Conservation (phyloP, 2,888 invertebrate species). For the Luffia ferchaultella region DNA sequence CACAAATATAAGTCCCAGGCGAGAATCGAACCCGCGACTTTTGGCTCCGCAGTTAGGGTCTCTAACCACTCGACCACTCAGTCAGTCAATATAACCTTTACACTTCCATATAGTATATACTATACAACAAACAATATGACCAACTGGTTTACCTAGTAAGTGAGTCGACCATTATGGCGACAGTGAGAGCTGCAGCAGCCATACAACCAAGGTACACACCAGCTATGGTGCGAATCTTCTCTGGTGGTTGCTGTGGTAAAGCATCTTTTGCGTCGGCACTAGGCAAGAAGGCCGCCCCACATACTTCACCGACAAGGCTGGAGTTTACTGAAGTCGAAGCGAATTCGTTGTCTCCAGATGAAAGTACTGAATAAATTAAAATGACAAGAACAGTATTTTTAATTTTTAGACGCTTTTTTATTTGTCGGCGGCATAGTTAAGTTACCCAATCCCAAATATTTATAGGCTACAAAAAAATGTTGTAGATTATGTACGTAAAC, state of each 20-base stretch:
- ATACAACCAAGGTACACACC: slow-evolving; percentile 70
- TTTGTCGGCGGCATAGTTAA: no score
- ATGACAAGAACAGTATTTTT: background rate
- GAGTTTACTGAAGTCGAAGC: slow-evolving; percentile 46
- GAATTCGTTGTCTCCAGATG: slow-evolving; percentile 46
- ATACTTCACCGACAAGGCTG: slow-evolving; percentile 39
- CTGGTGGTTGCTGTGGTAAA: slow-evolving; percentile 52
- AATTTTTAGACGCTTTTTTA: background rate
- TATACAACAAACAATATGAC: no score
- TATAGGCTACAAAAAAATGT: no score
- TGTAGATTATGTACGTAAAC: no score
- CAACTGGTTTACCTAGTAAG: slow-evolving; percentile 49
- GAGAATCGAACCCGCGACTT: no score
- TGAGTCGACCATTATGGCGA: slow-evolving; percentile 69
- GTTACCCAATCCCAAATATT: no score
- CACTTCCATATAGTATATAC: no score
- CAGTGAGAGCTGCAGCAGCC: slow-evolving; percentile 65
- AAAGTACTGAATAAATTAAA: slow-evolving; percentile 38
- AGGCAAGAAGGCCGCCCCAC: slow-evolving; percentile 60
- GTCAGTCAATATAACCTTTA: no score
- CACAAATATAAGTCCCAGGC: no score
- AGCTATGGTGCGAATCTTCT: slow-evolving; percentile 64
- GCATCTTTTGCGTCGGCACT: slow-evolving; percentile 46
- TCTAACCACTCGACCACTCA: no score
- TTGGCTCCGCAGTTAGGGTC: no score